phyloP scores from a whole-genome alignment of 2,113 vertebrate genomes.

The Toxotes jaculatrix region DNA sequence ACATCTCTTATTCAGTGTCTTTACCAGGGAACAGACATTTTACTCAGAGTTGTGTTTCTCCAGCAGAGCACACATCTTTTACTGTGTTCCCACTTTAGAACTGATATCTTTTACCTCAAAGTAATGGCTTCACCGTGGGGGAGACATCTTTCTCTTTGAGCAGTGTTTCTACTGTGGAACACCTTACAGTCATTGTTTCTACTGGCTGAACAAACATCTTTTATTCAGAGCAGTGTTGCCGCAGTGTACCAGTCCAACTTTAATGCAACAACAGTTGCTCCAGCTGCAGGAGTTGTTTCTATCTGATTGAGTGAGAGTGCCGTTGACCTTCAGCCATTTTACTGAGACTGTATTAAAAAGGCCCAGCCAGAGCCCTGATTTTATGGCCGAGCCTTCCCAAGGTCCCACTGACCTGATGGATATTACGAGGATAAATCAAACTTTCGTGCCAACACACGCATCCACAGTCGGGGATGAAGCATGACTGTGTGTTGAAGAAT shows the following conservation, averaged over 20 bases:
- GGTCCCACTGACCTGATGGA: conserved; percentile 78
- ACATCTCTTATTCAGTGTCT: conserved; percentile 27
- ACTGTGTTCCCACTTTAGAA: conserved; percentile 6
- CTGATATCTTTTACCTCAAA: conserved; percentile 42
- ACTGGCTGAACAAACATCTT: conserved; percentile 41
- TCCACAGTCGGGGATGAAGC: conserved; percentile 58
- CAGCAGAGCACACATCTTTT: conserved; percentile 33
- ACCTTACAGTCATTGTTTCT: conserved; percentile 30
- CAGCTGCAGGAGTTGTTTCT: conserved; percentile 64
- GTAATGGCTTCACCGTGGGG: conserved; percentile 47
- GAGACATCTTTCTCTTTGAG: conserved; percentile 46
- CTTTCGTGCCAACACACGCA: conserved; percentile 72
- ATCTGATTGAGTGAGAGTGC: conserved; percentile 77
- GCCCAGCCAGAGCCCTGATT: conserved; percentile 70
- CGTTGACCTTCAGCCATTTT: conserved; percentile 79
- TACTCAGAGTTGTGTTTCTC: conserved; percentile 34
- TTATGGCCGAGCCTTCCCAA: conserved; percentile 77
- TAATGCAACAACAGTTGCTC: conserved; percentile 61
- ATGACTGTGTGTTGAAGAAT: conserved; percentile 60
- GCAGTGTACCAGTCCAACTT: conserved; percentile 52
- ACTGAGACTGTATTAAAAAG: conserved; percentile 82
- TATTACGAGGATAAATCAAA: conserved; percentile 84
- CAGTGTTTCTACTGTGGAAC: conserved; percentile 27
- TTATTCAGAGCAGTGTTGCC: conserved; percentile 51
- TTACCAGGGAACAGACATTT: conserved; percentile 3